Percentiles rank a stretch among this genome's conserved stretches.
phyloP scores from a whole-genome alignment of 2,113 vertebrate species.

The Megaceryle maxima region DNA sequence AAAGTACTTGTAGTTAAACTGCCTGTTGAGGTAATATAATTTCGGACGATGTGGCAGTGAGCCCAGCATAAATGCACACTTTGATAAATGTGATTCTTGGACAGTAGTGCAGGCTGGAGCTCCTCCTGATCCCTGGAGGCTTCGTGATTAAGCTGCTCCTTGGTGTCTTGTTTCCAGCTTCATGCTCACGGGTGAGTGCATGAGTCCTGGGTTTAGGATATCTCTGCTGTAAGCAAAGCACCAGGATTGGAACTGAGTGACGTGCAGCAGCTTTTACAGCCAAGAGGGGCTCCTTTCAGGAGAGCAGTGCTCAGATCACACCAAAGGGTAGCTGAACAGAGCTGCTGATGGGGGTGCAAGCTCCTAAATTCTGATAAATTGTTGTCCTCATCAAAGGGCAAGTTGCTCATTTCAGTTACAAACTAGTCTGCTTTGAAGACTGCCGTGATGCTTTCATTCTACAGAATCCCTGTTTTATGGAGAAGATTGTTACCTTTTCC shows the following conservation, averaged over 20 bases:
- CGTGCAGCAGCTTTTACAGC: not conserved
- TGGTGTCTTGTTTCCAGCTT: not conserved
- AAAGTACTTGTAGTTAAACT: not conserved
- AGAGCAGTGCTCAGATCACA: not conserved
- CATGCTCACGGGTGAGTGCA: rapidly evolving
- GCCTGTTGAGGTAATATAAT: conserved; percentile 24
- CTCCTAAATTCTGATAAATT: not conserved
- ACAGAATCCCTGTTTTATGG: not conserved
- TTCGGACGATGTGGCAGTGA: not conserved
- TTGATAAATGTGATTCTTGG: not conserved
- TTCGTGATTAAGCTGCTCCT: not conserved
- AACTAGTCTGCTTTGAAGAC: not conserved
- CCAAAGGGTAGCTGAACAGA: not conserved
- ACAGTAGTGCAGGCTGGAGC: not conserved
- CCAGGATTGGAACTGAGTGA: not conserved
- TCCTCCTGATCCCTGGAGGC: not conserved
- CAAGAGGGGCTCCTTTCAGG: not conserved
- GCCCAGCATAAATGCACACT: not conserved
- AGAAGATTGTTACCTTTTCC: not conserved
- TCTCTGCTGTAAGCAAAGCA: not conserved
- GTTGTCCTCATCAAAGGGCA: not conserved
- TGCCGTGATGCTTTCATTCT: not conserved
- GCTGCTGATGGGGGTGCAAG: not conserved
- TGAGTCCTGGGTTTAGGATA: not conserved
- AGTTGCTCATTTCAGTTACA: not conserved